phyloP scores from a whole-genome alignment of 2,113 vertebrate species.

The Sterrhoptilus dennistouni region DNA sequence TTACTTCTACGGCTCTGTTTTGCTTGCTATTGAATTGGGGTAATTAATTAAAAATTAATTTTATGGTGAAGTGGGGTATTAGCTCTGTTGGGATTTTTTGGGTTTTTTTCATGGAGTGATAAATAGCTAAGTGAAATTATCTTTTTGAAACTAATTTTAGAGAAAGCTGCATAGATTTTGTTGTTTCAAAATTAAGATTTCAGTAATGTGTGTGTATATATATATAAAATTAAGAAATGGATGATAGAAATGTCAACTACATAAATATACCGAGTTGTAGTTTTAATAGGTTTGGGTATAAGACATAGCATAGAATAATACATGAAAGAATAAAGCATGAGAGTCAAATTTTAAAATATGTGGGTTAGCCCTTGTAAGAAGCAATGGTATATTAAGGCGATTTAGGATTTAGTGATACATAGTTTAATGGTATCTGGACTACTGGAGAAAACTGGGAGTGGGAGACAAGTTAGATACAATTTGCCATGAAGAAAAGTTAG shows the following conservation, averaged over 20 bases:
- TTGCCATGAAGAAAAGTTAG: neutral
- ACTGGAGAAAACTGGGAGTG: neutral
- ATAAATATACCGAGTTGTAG: neutral
- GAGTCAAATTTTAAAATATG: neutral
- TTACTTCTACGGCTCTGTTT: neutral
- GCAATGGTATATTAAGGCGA: neutral
- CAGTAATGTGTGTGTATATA: neutral
- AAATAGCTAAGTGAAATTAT: neutral
- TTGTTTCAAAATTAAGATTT: neutral
- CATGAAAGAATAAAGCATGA: neutral
- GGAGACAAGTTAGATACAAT: fast-evolving
- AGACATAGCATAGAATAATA: neutral
- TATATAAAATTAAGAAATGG: neutral
- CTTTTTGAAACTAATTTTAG: neutral
- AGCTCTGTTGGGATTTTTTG: neutral
- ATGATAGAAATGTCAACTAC: neutral
- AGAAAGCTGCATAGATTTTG: neutral
- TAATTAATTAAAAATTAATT: neutral
- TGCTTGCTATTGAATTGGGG: neutral
- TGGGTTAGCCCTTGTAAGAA: neutral
- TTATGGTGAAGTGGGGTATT: neutral
- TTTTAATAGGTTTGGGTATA: neutral
- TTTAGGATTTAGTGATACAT: neutral
- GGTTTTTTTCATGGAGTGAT: neutral
- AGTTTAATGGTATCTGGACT: neutral